phyloP scores from a whole-genome alignment of 2,797 vertebrate genomes.

The Loriculus beryllinus region DNA sequence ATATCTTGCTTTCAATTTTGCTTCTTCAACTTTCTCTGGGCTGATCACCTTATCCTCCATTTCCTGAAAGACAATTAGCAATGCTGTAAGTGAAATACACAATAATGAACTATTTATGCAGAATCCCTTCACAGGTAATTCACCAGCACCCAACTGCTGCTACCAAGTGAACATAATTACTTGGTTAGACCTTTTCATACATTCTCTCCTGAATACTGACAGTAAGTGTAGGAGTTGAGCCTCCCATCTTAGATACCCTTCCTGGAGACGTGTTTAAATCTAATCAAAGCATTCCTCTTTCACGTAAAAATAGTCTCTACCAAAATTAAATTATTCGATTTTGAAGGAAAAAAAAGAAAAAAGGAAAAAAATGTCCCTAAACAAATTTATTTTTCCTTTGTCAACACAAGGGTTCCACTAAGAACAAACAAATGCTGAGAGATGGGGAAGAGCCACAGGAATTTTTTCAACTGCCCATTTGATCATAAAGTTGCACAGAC shows the following conservation, averaged over 20 bases:
- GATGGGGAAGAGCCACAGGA: not conserved
- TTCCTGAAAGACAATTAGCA: slow-evolving; percentile 79
- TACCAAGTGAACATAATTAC: not conserved
- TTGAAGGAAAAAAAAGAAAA: not conserved
- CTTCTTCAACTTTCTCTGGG: slow-evolving; percentile 95
- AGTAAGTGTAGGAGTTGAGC: not conserved
- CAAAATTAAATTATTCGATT: not conserved
- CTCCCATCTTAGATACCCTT: not conserved
- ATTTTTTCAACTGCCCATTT: not conserved
- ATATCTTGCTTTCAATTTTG: slow-evolving; percentile 95
- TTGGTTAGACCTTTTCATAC: not conserved
- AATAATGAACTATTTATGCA: not conserved
- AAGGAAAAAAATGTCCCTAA: not conserved
- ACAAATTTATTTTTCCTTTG: not conserved
- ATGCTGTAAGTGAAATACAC: not conserved
- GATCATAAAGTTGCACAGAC: slow-evolving; percentile 20
- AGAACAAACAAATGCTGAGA: not conserved
- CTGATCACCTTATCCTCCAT: slow-evolving; percentile 91
- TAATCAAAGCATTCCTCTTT: not conserved
- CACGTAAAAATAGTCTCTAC: not conserved
- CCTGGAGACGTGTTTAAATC: not conserved
- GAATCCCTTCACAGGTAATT: not conserved
- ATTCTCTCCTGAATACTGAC: not conserved
- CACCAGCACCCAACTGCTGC: not conserved
- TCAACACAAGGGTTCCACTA: not conserved